These are phyloP conservation scores for Deroplatys truncata DNA, from an alignment of 2,888 invertebrate species.

Conservation along the genomic window DNA sequence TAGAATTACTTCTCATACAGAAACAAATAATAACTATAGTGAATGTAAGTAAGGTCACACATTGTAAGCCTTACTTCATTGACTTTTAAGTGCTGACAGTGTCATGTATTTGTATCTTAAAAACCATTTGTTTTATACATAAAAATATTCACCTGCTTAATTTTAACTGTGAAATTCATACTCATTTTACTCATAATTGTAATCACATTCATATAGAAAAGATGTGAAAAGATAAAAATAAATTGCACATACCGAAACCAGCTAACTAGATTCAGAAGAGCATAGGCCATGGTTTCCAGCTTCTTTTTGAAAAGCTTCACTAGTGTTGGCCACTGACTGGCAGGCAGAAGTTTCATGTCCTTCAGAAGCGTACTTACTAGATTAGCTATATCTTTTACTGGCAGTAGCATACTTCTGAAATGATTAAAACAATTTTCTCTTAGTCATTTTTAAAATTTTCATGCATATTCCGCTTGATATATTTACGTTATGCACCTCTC, in stretches of 20 bases:
- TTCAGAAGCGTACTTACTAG: conserved; percentile 21
- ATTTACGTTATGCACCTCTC: too few relatives aligned
- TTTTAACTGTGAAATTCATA: too few relatives aligned
- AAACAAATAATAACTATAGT: too few relatives aligned
- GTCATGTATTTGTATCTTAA: too few relatives aligned
- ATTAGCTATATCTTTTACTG: conserved; percentile 22
- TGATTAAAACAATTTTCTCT: conserved; percentile 1
- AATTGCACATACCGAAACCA: conserved; percentile 17
- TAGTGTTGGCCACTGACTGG: conserved; percentile 21
- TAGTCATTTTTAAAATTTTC: neutral
- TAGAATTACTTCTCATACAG: too few relatives aligned
- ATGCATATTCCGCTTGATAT: neutral
- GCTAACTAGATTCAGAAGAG: conserved; percentile 17
- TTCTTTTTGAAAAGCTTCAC: conserved; percentile 25
- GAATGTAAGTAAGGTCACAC: too few relatives aligned
- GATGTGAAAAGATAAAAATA: neutral
- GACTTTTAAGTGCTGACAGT: too few relatives aligned
- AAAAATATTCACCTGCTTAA: too few relatives aligned
- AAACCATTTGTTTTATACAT: too few relatives aligned
- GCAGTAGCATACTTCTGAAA: conserved; percentile 25
- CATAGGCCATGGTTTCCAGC: conserved; percentile 11
- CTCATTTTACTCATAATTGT: too few relatives aligned
- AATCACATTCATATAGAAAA: too few relatives aligned
- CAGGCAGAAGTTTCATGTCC: conserved; percentile 23
- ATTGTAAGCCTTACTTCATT: too few relatives aligned